Conservation (phyloP, 2,888 invertebrate species). For the Temnothorax ravouxi region DNA sequence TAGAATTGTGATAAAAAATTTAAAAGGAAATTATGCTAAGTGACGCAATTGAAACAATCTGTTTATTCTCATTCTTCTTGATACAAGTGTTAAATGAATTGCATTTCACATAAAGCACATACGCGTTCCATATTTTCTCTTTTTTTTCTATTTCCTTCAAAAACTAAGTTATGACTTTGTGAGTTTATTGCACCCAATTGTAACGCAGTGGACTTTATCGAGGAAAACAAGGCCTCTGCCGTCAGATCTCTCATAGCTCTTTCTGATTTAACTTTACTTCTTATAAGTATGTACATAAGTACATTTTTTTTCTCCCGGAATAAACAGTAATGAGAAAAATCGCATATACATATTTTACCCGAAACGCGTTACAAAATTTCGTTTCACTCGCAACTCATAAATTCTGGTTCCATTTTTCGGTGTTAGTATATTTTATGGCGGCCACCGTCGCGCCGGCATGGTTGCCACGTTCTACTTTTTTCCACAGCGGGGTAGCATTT, state of each 20-base stretch:
- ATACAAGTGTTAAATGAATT: too few species aligned
- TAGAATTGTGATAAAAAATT: not conserved
- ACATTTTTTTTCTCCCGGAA: not conserved
- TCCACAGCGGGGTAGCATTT: not conserved
- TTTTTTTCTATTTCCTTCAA: too few species aligned
- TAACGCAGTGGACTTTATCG: too few species aligned
- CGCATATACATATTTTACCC: slow-evolving; percentile 44
- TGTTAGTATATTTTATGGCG: slow-evolving; percentile 40
- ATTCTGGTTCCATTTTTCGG: slow-evolving; percentile 40
- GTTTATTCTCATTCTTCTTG: too few species aligned
- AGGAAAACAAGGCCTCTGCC: too few species aligned
- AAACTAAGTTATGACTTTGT: too few species aligned
- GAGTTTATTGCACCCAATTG: too few species aligned
- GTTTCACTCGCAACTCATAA: slow-evolving; percentile 45
- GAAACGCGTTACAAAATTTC: slow-evolving; percentile 36
- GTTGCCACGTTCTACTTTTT: slow-evolving; percentile 26
- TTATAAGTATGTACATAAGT: slow-evolving; percentile 12
- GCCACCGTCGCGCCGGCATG: slow-evolving; percentile 10
- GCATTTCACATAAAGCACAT: too few species aligned
- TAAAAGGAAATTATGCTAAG: not conserved
- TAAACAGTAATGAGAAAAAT: slow-evolving; percentile 50
- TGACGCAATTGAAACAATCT: too few species aligned
- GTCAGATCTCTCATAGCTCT: too few species aligned
- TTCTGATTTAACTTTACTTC: too few species aligned
- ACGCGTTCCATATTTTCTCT: too few species aligned